Evolutionary conservation across 1,140 invertebrate genomes (phyloP), one percentile per base, ranked within the genome.

Genomic region (Gonioctena quinquepunctata): DNA sequence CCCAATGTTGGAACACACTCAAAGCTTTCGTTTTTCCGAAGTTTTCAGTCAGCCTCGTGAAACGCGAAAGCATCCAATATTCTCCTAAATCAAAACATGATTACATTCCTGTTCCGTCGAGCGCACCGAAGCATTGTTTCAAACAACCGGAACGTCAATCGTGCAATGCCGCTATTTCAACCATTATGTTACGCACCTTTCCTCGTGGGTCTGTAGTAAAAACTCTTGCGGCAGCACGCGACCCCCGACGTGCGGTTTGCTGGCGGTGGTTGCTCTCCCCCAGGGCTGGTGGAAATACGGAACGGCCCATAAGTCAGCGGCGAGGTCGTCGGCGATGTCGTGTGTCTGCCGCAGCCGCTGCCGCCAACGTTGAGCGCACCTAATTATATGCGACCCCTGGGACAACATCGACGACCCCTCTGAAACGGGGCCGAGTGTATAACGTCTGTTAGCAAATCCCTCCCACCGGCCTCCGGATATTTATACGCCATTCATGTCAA

Each of bases 261-360:
- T 42, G 33, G 33, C 33, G 16, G 59, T 42, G 33, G 33, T n/a
- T 3, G 59, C 59, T 26, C 23, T 61, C 59, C 59, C 27, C 27
- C 59, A 61, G 59, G 59, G 28, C 25, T 61, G 16, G 59, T 61
- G 26, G 59, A 61, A 61, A 61, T 61, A 33, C 59, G 25, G n/a
- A 56, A 19, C 59, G 27, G 59, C 22, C 59, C 59, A 61, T 61
- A 61, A 61, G 59, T 61, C 59, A 61, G 59, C 52, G 52, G 18
- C 52, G 52, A 19, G n/a, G 52, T 13, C n/a, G 59, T 16, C 11
- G 59, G 25, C 59, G 59, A 33, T 61, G 59, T 61, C 59, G 59
- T 61, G 27, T 33, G 59, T 33, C 59, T 61, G 26, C 59, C 59
- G 59, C 59, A 61, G 59, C 23, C 23, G 23, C 59, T 33, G 28